These are phyloP conservation scores for Ictalurus furcatus DNA, from an alignment of 2,113 vertebrate genomes.

Conservation along the genomic window DNA sequence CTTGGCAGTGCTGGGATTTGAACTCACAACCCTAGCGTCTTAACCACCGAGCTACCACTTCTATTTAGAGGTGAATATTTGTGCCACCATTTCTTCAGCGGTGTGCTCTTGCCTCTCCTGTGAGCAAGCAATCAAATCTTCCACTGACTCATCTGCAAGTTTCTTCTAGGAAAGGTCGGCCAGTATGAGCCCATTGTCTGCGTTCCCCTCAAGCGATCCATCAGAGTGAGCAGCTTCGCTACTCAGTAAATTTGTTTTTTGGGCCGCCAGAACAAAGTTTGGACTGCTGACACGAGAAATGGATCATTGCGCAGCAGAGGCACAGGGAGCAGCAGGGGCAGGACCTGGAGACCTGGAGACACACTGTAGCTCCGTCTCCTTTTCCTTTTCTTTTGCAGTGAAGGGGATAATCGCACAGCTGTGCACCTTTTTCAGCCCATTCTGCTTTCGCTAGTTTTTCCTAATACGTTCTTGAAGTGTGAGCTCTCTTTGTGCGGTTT, in stretches of 20 bases:
- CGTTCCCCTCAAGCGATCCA: slow-evolving; percentile 31
- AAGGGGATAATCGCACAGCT: slow-evolving; percentile 40
- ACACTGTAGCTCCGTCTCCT: background rate
- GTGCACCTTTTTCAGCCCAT: slow-evolving; percentile 24
- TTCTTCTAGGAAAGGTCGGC: slow-evolving; percentile 41
- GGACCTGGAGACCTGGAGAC: slow-evolving; percentile 10
- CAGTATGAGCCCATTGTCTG: slow-evolving; percentile 36
- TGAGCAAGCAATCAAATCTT: slow-evolving; percentile 12
- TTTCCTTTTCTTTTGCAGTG: slow-evolving; percentile 44
- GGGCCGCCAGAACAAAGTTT: slow-evolving; percentile 56
- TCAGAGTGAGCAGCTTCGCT: slow-evolving; percentile 47
- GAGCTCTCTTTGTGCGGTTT: background rate
- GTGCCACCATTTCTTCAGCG: background rate
- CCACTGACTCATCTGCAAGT: slow-evolving; percentile 29
- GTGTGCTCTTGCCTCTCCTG: background rate
- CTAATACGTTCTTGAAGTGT: slow-evolving; percentile 4
- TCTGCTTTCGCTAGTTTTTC: background rate
- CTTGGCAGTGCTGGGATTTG: too few species aligned
- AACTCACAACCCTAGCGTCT: too few species aligned
- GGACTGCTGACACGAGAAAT: slow-evolving; percentile 53
- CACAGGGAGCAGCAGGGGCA: slow-evolving; percentile 14
- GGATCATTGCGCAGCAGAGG: slow-evolving; percentile 13
- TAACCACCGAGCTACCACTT: background rate
- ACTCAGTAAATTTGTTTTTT: slow-evolving; percentile 59
- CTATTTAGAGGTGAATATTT: background rate